These are phyloP conservation scores for Limnephilus rhombicus DNA, from an alignment of 2,888 invertebrate species.

Conservation along the genomic window DNA sequence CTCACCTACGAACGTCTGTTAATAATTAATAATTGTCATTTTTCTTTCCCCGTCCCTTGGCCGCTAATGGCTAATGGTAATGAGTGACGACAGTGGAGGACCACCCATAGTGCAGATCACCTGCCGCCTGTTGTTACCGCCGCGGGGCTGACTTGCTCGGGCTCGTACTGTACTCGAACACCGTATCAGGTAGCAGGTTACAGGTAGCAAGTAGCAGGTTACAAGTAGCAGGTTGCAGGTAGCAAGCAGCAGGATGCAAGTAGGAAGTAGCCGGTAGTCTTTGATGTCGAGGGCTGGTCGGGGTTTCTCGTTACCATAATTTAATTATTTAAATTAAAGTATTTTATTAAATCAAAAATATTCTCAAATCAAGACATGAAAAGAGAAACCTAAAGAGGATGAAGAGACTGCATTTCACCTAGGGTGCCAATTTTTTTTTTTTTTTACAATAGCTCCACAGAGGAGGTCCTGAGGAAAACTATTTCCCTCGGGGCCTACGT, in stretches of 20 bases:
- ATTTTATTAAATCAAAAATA: too few species aligned
- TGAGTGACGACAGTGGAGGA: constrained; percentile 54
- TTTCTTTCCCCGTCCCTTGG: not conserved
- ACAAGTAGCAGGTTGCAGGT: not conserved
- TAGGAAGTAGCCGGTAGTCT: not conserved
- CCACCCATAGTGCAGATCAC: constrained; percentile 53
- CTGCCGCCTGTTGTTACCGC: constrained; percentile 36
- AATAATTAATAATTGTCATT: not conserved
- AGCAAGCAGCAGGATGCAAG: not conserved
- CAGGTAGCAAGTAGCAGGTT: not conserved
- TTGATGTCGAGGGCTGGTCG: not conserved
- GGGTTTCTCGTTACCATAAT: not conserved
- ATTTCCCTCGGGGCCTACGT: too few species aligned
- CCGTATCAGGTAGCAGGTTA: not conserved
- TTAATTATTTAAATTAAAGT: too few species aligned
- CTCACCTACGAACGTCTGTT: not conserved
- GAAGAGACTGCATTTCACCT: too few species aligned
- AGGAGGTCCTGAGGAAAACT: too few species aligned
- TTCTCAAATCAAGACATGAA: too few species aligned
- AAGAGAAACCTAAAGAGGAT: too few species aligned
- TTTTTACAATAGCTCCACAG: too few species aligned
- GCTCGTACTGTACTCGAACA: not conserved
- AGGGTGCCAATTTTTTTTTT: too few species aligned
- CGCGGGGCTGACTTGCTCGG: constrained; percentile 12
- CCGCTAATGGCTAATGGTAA: constrained; percentile 17